Conservation (phyloP, 1,140 invertebrate species). For the Acromyrmex heyeri region DNA sequence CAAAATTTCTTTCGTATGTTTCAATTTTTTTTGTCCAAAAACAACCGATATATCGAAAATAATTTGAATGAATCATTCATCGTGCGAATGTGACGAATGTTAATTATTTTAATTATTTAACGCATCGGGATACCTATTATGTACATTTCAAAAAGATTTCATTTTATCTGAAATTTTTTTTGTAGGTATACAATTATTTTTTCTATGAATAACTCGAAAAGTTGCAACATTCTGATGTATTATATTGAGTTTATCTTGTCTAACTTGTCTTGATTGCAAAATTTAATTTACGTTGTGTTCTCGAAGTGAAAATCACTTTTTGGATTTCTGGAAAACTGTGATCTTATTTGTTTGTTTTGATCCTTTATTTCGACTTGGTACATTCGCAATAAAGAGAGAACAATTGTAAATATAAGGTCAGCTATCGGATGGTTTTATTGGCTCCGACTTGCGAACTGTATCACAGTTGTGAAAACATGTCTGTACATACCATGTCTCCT, state of each 20-base stretch:
- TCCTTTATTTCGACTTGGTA: background rate
- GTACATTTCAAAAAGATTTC: background rate
- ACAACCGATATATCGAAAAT: background rate
- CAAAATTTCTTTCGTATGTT: background rate
- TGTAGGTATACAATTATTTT: conserved; percentile 3
- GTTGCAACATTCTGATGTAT: background rate
- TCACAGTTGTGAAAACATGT: background rate
- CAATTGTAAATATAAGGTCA: conserved; percentile 35
- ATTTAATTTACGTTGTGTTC: conserved; percentile 9
- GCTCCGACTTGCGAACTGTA: background rate
- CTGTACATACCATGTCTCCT: conserved; percentile 16
- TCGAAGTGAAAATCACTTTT: background rate
- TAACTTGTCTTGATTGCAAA: background rate
- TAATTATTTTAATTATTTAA: conserved; percentile 25
- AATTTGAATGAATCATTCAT: background rate
- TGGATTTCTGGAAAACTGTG: background rate
- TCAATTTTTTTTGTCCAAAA: background rate
- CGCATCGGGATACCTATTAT: background rate
- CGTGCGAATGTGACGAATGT: background rate
- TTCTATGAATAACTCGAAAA: background rate
- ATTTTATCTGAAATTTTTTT: background rate
- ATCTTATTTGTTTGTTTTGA: background rate
- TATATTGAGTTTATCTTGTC: background rate
- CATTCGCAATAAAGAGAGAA: conserved; percentile 7
- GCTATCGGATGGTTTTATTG: conserved; percentile 8